Base-by-base conservation (phyloP, 1,140 invertebrate genomes). In the Diprion similis region DNA sequence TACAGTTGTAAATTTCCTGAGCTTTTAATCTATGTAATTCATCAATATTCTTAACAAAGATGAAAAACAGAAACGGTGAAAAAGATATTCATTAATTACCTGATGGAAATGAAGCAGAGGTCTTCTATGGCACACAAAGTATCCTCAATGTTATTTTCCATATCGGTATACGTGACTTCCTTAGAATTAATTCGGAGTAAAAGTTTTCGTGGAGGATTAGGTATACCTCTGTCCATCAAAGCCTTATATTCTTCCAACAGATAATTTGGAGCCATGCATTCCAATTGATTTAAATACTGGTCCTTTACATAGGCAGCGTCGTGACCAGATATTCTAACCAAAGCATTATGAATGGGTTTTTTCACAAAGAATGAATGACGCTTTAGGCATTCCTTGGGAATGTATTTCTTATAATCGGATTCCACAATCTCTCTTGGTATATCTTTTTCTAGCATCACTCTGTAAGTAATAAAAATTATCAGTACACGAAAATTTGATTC, bases 81-180 rank as follows among this genome's bases (percentile, higher is more conserved):
- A 11, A 67, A 37, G 66, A 72, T 66, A 73, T 68, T 71, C 46
- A 71, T 17, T 71, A 48, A 70, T 75, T 84, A 87, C 81, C 93
- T 89, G 73, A 93, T 91, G 66, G 94, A 94, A 71, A 96, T 88
- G 80, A 92, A 95, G 82, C 93, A 95, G 64, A 97, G 85, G 73
- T 96, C 95, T 84, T 96, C 95, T 78, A 97, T 93, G 15, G 91
- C 89, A 81, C 95, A 96, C 10, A 97, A 87, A 71, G 92, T 90
- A 74, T 90, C 89, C 87, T 78, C 73, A n/a, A 13, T 66, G 66
- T 18, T 77, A 13, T 80, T 77, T 65, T 91, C 88, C 0, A 88
- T 84, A 82, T 94, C 91, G 78, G 90, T 93, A n/a, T 94, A 94
- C 77, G 92, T 91, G 9, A 96, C 89, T 74, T 91, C 87, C 4